phyloP scores from a whole-genome alignment of 2,113 vertebrate species.

The Carassius gibelio region DNA sequence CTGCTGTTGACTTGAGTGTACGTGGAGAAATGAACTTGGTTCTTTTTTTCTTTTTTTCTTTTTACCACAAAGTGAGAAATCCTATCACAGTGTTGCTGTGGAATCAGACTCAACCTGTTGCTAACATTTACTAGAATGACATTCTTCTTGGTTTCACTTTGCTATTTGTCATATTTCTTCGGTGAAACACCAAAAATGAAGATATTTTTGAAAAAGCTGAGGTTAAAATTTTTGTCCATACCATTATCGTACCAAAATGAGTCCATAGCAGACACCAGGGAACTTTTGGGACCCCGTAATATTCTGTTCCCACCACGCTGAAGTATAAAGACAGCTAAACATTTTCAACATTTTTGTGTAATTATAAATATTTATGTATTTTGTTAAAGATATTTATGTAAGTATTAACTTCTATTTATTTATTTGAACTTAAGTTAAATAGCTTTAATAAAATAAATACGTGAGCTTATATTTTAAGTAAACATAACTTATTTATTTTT shows the following conservation, averaged over 20 bases:
- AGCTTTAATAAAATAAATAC: background rate
- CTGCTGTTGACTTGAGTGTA: constrained; percentile 40
- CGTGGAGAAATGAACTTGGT: background rate
- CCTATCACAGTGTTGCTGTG: background rate
- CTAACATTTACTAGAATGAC: background rate
- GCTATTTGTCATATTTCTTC: background rate
- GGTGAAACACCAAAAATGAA: background rate
- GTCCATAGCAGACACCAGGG: too few relatives aligned
- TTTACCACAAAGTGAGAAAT: background rate
- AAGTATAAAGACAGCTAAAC: background rate
- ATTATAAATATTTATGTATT: too few relatives aligned
- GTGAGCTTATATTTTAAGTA: too few relatives aligned
- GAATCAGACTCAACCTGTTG: background rate
- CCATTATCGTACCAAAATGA: too few relatives aligned
- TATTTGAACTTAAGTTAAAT: too few relatives aligned
- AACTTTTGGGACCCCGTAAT: background rate
- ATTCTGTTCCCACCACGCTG: background rate
- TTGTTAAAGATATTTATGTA: too few relatives aligned
- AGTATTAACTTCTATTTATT: too few relatives aligned
- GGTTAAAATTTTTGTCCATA: background rate
- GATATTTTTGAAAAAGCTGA: background rate
- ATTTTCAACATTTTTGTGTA: too few relatives aligned
- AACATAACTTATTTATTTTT: too few relatives aligned
- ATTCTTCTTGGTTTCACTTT: background rate
- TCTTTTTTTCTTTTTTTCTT: background rate